Percentiles rank a stretch among this genome's conserved stretches.
Evolutionary conservation across 2,113 vertebrate species (phyloP).

Genomic region (Ctenodactylus gundi): DNA sequence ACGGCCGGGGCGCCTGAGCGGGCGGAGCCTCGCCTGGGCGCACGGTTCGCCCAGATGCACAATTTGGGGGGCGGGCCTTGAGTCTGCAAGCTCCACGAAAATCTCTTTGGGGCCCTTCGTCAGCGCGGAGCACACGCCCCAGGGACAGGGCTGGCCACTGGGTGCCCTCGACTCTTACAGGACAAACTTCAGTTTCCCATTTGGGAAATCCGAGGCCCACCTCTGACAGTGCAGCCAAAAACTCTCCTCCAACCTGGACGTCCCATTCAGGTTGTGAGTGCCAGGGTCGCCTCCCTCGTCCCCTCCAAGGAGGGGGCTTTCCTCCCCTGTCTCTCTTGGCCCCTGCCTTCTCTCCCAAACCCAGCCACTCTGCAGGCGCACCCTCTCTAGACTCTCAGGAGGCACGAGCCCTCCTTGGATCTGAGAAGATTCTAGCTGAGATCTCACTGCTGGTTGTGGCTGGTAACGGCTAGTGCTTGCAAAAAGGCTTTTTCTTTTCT

Average conservation of each 20-base stretch:
- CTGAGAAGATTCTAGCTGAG: neutral
- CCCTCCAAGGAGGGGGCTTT: too few relatives aligned
- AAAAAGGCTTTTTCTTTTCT: too few relatives aligned
- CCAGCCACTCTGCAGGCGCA: neutral
- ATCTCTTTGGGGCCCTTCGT: neutral
- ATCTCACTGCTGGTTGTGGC: neutral
- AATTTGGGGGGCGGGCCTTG: neutral
- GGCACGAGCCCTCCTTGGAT: neutral
- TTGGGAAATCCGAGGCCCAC: neutral
- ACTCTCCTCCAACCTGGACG: neutral
- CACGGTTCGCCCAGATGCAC: neutral
- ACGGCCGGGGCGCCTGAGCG: slow-evolving; percentile 64
- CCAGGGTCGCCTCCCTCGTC: neutral
- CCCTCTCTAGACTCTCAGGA: neutral
- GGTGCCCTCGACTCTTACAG: neutral
- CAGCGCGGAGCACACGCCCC: neutral
- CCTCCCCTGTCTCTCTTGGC: neutral
- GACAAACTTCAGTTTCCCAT: neutral
- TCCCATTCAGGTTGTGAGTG: neutral
- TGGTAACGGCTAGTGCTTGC: neutral
- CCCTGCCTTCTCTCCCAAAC: neutral
- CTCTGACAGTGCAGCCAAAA: neutral
- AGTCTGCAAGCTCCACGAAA: neutral
- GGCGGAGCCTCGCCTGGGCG: slow-evolving; percentile 56
- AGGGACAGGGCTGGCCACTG: neutral